A percentile compares a stretch with the other conserved stretches of the same genome.
phyloP scores from a whole-genome alignment of 1,140 invertebrate species.

The Bombus sylvicola region DNA sequence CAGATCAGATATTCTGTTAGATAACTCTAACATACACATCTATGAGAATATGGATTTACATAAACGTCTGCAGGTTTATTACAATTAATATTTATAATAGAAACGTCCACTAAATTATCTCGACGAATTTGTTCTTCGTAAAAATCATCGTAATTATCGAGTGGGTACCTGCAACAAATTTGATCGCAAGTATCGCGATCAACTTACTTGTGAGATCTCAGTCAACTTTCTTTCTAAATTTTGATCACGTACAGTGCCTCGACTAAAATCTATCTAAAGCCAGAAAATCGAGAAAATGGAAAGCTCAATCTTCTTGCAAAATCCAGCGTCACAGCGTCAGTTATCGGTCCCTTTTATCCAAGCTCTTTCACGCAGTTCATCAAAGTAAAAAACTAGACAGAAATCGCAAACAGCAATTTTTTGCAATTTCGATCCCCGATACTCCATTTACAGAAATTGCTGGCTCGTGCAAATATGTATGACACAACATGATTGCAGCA shows the following conservation, averaged over 20 bases:
- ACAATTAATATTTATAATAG: too few relatives aligned
- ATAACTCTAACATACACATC: too few relatives aligned
- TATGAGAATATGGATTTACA: too few relatives aligned
- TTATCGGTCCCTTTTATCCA: not conserved
- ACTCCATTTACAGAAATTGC: conserved; percentile 5
- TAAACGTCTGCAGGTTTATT: too few relatives aligned
- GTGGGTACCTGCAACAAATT: too few relatives aligned
- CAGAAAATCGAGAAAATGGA: not conserved
- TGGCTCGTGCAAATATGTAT: not conserved
- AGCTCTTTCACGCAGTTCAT: too few relatives aligned
- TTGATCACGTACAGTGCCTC: too few relatives aligned
- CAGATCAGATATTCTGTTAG: too few relatives aligned
- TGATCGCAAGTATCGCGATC: not conserved
- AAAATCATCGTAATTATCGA: too few relatives aligned
- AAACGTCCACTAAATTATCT: too few relatives aligned
- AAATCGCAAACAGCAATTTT: not conserved
- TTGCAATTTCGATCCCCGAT: conserved; percentile 4
- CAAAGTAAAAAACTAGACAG: not conserved
- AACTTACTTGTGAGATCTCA: not conserved
- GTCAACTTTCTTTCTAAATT: not conserved
- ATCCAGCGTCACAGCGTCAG: not conserved
- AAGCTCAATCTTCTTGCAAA: not conserved
- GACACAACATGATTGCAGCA: not conserved
- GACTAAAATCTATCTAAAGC: not conserved
- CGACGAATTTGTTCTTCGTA: too few relatives aligned